Base-by-base conservation (phyloP, 2,113 vertebrate species). In the Lucifuga dentata region DNA sequence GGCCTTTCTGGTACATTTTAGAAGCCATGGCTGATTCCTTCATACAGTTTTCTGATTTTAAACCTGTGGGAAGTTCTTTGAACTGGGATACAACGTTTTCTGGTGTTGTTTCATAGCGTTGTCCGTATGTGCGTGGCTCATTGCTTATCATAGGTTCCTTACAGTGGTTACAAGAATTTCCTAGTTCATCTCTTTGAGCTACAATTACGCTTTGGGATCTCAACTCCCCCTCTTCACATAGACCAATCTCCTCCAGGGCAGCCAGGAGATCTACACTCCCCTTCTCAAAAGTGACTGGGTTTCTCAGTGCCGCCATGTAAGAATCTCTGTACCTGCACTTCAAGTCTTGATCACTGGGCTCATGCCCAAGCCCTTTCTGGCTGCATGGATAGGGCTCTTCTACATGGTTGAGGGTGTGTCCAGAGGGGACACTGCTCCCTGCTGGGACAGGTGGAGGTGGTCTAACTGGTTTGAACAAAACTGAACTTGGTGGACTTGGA, bases 311-410 rank as follows among this genome's bases (percentile, higher is more conserved):
- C 0, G 84, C 93, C 61, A 94, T 17, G 38, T 94, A 94, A 1
- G 95, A 95, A 32, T 96, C 92, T 0, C 90, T 93, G 20, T 93
- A 93, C 51, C 91, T 90, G 59, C 80, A 88, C 39, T 93, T 94
- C 1, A 90, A 48, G 48, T 92, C 70, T 0, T 88, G 87, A 1
- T 71, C 59, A 17, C 56, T 69, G 0, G 23, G 63, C 33, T 93
- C 88, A 11, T 46, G 81, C 41, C 91, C 87, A 40, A 89, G 69
- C 16, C 85, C 91, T 43, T 75, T 92, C 50, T 86, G 89, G 49
- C 81, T 80, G 67, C 89, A 92, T 0, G 87, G 88, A 2, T 92
- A 92, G 19, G 84, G 66, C 6, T 90, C 88, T 23, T 92, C 90
- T 23, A 87, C 70, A 0, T 48, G 85, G 43, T 76, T 79, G 6